These are phyloP conservation scores for Caenorhabditis japonica DNA, from an alignment of 2,888 invertebrate genomes.

Conservation along the genomic window DNA sequence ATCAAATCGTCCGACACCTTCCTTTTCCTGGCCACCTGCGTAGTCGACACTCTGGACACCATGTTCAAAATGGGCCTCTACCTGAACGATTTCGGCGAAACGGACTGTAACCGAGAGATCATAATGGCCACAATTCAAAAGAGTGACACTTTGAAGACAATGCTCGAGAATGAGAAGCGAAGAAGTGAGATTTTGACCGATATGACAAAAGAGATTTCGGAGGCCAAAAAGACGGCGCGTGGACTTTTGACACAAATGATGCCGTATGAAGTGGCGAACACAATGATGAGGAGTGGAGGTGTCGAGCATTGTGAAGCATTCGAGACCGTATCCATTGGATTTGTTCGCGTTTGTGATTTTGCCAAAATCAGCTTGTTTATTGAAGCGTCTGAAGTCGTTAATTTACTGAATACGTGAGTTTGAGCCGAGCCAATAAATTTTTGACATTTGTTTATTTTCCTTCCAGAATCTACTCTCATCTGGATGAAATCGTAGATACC, in stretches of 20 bases:
- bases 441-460: too few species aligned
- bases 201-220: slow-evolving; percentile 93
- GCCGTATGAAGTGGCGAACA: slow-evolving; percentile 84
- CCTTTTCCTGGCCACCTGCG: slow-evolving; percentile 67
- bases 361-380: slow-evolving; percentile 95
- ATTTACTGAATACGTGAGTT: slow-evolving; percentile 86
- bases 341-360: slow-evolving; percentile 89
- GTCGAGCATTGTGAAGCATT: slow-evolving; percentile 84
- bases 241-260: slow-evolving; percentile 98
- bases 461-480: slow-evolving; percentile 78
- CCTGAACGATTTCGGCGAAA: slow-evolving; percentile 98
- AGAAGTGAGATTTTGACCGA: slow-evolving; percentile 87
- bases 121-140: slow-evolving; percentile 93
- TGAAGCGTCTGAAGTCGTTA: slow-evolving; percentile 96
- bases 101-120: slow-evolving; percentile 92
- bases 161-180: slow-evolving; percentile 93
- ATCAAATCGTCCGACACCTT: slow-evolving; percentile 63
- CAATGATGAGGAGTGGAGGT: slow-evolving; percentile 58
- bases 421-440: neutral
- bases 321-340: slow-evolving; percentile 92
- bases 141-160: slow-evolving; percentile 93
- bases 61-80: slow-evolving; percentile 92
- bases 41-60: slow-evolving; percentile 90
- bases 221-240: slow-evolving; percentile 95
- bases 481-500: slow-evolving; percentile 91